phyloP scores from a whole-genome alignment of 2,797 vertebrate species.

The Vespertilio murinus region DNA sequence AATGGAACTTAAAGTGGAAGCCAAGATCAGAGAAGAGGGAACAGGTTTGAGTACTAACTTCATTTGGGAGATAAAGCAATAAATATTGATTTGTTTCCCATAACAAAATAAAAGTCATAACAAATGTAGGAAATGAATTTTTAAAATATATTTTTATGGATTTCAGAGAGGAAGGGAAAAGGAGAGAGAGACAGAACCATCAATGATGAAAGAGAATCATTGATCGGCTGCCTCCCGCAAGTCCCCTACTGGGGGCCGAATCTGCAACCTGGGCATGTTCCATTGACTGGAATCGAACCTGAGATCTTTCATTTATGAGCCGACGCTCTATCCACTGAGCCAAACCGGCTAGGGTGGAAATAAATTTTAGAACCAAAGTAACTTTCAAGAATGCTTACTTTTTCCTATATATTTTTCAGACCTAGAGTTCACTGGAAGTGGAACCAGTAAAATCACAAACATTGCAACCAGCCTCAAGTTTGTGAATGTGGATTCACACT shows the following conservation, averaged over 20 bases:
- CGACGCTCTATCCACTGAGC: too few species aligned
- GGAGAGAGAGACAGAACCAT: too few species aligned
- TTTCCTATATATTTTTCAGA: slow-evolving; percentile 64
- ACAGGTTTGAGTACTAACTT: slow-evolving; percentile 78
- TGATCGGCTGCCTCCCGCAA: too few species aligned
- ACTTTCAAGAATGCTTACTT: background rate
- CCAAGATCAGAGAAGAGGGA: slow-evolving; percentile 79
- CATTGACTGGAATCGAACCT: too few species aligned
- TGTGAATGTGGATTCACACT: slow-evolving; percentile 68
- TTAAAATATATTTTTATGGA: too few species aligned
- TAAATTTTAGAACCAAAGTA: background rate
- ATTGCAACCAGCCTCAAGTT: slow-evolving; percentile 73
- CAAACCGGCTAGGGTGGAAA: background rate
- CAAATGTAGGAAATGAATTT: background rate
- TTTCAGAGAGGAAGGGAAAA: too few species aligned
- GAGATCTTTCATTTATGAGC: too few species aligned
- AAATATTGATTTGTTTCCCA: background rate
- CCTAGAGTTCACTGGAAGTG: slow-evolving; percentile 73
- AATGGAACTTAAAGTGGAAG: slow-evolving; percentile 73
- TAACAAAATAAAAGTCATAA: background rate
- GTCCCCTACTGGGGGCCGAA: too few species aligned
- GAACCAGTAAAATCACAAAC: slow-evolving; percentile 74
- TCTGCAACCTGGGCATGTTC: too few species aligned
- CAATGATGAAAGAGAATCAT: too few species aligned
- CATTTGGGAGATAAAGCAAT: background rate